phyloP scores from a whole-genome alignment of 2,797 vertebrate species.

The Acanthornis magna region DNA sequence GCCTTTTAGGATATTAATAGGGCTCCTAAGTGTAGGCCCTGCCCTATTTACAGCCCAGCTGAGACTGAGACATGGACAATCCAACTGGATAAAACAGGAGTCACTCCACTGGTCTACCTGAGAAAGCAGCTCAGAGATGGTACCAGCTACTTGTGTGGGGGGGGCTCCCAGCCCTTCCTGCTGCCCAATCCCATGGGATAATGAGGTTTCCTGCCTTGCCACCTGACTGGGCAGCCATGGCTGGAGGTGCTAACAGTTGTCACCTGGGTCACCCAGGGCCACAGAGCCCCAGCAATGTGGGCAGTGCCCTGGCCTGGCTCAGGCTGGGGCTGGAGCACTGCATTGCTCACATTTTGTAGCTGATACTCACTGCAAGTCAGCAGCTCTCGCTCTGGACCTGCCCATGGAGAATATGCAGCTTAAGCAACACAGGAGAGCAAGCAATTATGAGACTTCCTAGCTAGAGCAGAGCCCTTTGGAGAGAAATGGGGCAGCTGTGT shows the following conservation, averaged over 20 bases:
- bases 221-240: neutral
- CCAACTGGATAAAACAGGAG: neutral
- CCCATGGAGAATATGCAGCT: slow-evolving; percentile 26
- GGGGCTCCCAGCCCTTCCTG: neutral
- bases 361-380: neutral
- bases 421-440: neutral
- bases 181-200: neutral
- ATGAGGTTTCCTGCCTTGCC: neutral
- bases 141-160: accelerated
- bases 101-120: neutral
- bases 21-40: neutral
- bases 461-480: neutral
- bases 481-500: neutral
- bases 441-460: neutral
- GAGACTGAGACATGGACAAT: neutral
- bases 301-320: neutral
- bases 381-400: slow-evolving; percentile 31
- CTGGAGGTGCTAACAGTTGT: neutral
- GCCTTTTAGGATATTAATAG: neutral
- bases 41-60: neutral
- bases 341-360: neutral
- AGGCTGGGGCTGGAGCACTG: neutral
- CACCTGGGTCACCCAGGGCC: neutral
- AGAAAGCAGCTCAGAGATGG: accelerated
- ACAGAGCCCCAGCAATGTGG: neutral